Evolutionary conservation across 2,888 invertebrate species (phyloP).

Genomic region (Harpalus rufipes): DNA sequence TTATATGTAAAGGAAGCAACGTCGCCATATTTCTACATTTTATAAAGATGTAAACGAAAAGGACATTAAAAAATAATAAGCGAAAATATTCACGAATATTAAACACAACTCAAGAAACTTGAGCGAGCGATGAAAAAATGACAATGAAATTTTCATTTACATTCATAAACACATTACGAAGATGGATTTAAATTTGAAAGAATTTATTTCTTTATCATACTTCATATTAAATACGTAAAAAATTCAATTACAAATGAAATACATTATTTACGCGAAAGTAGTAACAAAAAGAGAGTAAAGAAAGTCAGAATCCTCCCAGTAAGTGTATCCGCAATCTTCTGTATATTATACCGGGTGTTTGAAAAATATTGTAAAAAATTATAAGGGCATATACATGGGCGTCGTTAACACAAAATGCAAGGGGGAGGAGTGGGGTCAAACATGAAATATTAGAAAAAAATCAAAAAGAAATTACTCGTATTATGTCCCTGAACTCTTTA

Average conservation of each 20-base stretch:
- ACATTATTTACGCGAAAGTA: background rate
- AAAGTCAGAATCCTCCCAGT: too few species aligned
- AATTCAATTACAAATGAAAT: background rate
- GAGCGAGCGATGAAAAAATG: slow-evolving; percentile 12
- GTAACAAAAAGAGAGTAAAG: too few species aligned
- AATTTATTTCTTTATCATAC: background rate
- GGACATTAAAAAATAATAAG: slow-evolving; percentile 51
- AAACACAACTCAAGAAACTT: slow-evolving; percentile 35
- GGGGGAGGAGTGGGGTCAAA: too few species aligned
- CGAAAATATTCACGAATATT: slow-evolving; percentile 47
- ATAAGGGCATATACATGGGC: too few species aligned
- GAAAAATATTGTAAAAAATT: too few species aligned
- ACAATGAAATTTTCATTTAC: slow-evolving; percentile 20
- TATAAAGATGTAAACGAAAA: slow-evolving; percentile 49
- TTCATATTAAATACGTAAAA: background rate
- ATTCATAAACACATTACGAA: slow-evolving; percentile 10
- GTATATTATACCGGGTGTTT: too few species aligned
- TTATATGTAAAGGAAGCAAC: slow-evolving; percentile 54
- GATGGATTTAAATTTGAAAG: slow-evolving; percentile 4
- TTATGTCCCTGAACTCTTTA: too few species aligned
- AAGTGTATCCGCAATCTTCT: too few species aligned
- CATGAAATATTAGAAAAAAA: too few species aligned
- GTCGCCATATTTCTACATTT: slow-evolving; percentile 44
- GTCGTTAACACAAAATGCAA: too few species aligned
- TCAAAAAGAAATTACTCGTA: too few species aligned